A percentile compares a stretch with the other conserved stretches of the same genome.
Conservation (phyloP, 2,113 vertebrate species). For the Miniopterus natalensis region DNA sequence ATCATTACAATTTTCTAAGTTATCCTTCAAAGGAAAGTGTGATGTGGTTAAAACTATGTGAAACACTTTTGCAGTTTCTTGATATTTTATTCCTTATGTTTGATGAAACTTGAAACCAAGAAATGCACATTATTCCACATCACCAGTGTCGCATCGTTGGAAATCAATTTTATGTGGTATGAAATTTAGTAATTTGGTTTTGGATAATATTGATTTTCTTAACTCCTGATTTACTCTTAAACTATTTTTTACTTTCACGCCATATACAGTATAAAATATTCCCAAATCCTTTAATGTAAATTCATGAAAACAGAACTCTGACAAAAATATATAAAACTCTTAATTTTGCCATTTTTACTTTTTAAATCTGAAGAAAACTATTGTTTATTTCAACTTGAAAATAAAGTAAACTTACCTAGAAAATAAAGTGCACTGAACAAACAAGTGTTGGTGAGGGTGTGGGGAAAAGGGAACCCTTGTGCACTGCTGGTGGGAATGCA, state of each 20-base stretch:
- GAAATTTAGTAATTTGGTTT: background rate
- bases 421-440: background rate
- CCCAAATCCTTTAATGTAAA: background rate
- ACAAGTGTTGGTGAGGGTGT: background rate
- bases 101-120: background rate
- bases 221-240: background rate
- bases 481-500: background rate
- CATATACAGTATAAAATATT: background rate
- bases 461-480: background rate
- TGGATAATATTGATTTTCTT: background rate
- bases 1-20: background rate
- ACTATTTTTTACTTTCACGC: background rate
- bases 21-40: background rate
- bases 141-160: background rate
- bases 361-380: background rate
- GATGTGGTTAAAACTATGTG: background rate
- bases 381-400: background rate
- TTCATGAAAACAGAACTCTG: background rate
- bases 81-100: background rate
- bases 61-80: background rate
- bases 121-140: background rate
- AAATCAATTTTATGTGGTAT: background rate
- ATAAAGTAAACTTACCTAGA: background rate
- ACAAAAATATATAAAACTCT: background rate
- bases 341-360: background rate